Evolutionary conservation across 2,113 vertebrate species (phyloP), one percentile per base, ranked within the genome.

Genomic region (Zootoca vivipara): DNA sequence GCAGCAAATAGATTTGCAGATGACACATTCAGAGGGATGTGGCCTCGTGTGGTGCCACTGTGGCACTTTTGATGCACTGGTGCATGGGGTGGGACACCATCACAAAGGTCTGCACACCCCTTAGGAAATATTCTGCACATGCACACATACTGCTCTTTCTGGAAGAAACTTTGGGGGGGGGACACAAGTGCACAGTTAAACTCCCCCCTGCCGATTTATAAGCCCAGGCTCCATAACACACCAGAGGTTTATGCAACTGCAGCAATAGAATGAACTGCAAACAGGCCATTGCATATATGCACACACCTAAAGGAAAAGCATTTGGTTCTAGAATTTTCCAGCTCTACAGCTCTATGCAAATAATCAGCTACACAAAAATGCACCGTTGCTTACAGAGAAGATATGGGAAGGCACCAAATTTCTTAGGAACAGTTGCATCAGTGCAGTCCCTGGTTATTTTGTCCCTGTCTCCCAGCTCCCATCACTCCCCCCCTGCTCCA

Each of bases 51-150:
- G 80, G 80, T 18, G 7, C 20, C 12, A 20, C 58, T 52, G 64
- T 79, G 85, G 26, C n/a, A 70, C 65, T 70, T 40, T 2, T 24
- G 22, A n/a, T 38, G 9, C 24, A 40, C 35, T 5, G 4, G 30
- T 35, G 2, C 62, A 15, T 33, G n/a, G 33, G 62, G 26, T 6
- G 22, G 62, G 58, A 58, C 5, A 10, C 10, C n/a, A 3, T 77
- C 85, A 72, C 20, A 86, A 86, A 79, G 75, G 75, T 78, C 85
- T 86, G 62, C 30, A 24, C 40, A 69, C 64, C 85, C 85, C 85
- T 86, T 52, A 78, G 85, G 85, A 69, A 78, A 86, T 46, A 24
- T 12, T 33, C 15, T 30, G 46, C 15, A 24, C 12, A 1, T 18
- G 26, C 75, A 69, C 35, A 1, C 35, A 52, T 18, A 42, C 20